Evolutionary conservation across 2,888 invertebrate genomes (phyloP).

Genomic region (Drosophila borborema): DNA sequence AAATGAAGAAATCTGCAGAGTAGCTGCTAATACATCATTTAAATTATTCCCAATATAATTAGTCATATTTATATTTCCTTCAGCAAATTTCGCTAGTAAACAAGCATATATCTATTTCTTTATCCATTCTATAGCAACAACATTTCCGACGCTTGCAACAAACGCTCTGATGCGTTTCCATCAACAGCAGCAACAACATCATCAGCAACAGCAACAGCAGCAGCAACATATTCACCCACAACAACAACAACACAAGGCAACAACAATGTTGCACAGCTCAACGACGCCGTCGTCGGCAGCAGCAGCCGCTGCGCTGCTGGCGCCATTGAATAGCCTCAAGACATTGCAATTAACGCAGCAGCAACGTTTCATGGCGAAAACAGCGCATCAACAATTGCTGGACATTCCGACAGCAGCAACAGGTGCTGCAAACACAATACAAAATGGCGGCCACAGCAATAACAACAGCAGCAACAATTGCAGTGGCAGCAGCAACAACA

Average conservation of each 20-base stretch:
- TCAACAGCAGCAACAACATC: slow-evolving; percentile 59
- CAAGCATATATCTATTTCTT: background rate
- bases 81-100: background rate
- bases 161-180: slow-evolving; percentile 78
- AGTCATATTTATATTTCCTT: background rate
- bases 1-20: no score
- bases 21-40: no score
- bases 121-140: slow-evolving; percentile 30
- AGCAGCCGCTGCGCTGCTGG: slow-evolving; percentile 64
- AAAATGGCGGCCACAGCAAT: slow-evolving; percentile 38
- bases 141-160: slow-evolving; percentile 71
- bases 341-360: slow-evolving; percentile 76
- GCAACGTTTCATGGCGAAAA: slow-evolving; percentile 64
- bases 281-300: slow-evolving; percentile 29
- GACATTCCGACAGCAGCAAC: slow-evolving; percentile 62
- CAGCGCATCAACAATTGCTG: slow-evolving; percentile 69
- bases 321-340: slow-evolving; percentile 79
- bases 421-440: slow-evolving; percentile 29
- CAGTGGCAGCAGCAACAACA: slow-evolving; percentile 17
- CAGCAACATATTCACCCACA: slow-evolving; percentile 51
- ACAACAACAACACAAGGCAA: slow-evolving; percentile 40
- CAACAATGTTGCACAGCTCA: slow-evolving; percentile 59
- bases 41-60: no score
- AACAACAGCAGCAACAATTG: slow-evolving; percentile 24
- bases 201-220: slow-evolving; percentile 14